Percentiles rank a stretch among this genome's conserved stretches.
Conservation (phyloP, 2,113 vertebrate genomes). For the Phoxinus phoxinus region DNA sequence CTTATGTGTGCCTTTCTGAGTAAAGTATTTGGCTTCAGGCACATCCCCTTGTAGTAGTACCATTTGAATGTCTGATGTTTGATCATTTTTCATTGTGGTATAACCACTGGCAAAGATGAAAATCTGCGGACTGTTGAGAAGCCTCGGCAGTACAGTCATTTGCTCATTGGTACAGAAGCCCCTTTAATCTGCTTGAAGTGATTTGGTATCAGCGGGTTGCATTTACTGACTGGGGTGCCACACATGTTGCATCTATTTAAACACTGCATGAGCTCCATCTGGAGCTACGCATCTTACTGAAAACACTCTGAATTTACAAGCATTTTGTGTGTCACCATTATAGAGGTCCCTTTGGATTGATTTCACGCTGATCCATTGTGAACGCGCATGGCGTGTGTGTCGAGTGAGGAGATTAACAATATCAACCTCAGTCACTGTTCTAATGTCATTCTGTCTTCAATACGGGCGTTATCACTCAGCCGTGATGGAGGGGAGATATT, state of each 20-base stretch:
- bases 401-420: conserved; percentile 65
- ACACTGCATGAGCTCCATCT: conserved; percentile 68
- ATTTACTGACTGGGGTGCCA: conserved; percentile 37
- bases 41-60: background rate
- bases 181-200: conserved; percentile 42
- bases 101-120: background rate
- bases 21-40: background rate
- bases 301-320: conserved; percentile 72
- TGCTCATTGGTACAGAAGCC: background rate
- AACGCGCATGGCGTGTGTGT: conserved; percentile 66
- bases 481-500: conserved; percentile 61
- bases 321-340: conserved; percentile 39
- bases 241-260: conserved; percentile 58
- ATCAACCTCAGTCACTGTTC: conserved; percentile 66
- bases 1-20: background rate
- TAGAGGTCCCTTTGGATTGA: conserved; percentile 58
- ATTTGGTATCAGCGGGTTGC: conserved; percentile 23
- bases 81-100: background rate
- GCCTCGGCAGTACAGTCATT: background rate
- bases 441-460: conserved; percentile 67
- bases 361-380: conserved; percentile 64
- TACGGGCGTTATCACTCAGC: conserved; percentile 54
- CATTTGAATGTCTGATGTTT: background rate
- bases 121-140: conserved; percentile 2
- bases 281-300: conserved; percentile 60